Conservation (phyloP, 2,797 vertebrate genomes). For the Coilia nasus region DNA sequence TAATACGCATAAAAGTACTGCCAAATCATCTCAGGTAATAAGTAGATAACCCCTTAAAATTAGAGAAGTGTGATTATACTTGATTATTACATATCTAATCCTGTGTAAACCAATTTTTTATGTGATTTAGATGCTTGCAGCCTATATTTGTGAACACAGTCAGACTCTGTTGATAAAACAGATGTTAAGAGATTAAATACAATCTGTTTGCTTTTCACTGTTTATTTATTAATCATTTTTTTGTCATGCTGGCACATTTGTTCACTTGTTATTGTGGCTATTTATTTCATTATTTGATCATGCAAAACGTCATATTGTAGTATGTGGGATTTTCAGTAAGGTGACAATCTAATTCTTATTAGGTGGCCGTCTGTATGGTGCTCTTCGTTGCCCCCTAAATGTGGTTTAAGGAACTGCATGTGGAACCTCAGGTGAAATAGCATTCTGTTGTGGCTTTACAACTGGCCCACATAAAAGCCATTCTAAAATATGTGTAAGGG, state of each 20-base stretch:
- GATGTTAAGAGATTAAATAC: conserved; percentile 10
- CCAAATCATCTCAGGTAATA: background rate
- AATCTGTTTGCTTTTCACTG: background rate
- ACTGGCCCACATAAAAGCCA: background rate
- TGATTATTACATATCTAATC: conserved; percentile 13
- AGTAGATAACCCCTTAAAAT: background rate
- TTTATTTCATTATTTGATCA: background rate
- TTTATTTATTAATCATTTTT: background rate
- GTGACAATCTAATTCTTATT: background rate
- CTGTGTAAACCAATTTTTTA: conserved; percentile 16
- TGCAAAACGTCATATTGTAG: background rate
- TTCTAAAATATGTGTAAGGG: background rate
- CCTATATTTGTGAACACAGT: conserved; percentile 5
- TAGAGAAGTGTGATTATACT: conserved; percentile 3
- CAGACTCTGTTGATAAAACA: background rate
- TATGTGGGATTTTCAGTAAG: background rate
- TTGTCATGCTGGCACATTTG: background rate
- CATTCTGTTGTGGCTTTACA: background rate
- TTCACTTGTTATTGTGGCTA: background rate
- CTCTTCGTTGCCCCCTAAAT: conserved; percentile 53
- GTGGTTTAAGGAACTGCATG: conserved; percentile 25
- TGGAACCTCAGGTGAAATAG: background rate
- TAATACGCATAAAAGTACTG: background rate
- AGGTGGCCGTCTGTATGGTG: background rate
- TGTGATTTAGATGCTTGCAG: conserved; percentile 10